Conservation (phyloP, 2,888 invertebrate species). For the Crematogaster levior region DNA sequence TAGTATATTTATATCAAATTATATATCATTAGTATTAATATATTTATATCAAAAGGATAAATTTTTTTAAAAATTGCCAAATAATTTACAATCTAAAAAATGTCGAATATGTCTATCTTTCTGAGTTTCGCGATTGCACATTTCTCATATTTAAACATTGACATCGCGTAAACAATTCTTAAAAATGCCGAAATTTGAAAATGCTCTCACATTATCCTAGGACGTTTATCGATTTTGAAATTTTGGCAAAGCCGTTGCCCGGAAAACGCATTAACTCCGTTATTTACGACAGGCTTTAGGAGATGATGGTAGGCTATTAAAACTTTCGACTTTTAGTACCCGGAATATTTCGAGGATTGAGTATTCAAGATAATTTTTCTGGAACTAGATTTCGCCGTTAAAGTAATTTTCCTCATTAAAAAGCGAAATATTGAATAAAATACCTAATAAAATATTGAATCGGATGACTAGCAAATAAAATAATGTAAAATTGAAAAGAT, state of each 20-base stretch:
- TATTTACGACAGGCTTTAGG: slow-evolving; percentile 29
- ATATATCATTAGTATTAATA: too few species aligned
- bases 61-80: not conserved
- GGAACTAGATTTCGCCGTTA: not conserved
- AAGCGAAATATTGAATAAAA: too few species aligned
- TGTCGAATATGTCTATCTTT: not conserved
- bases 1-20: too few species aligned
- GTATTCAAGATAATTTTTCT: slow-evolving; percentile 39
- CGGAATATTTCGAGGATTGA: slow-evolving; percentile 26
- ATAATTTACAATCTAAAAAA: not conserved
- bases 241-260: slow-evolving; percentile 29
- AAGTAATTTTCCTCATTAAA: not conserved
- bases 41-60: not conserved
- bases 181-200: slow-evolving; percentile 7
- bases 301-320: slow-evolving; percentile 47
- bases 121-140: not conserved
- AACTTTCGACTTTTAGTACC: slow-evolving; percentile 34
- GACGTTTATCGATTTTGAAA: slow-evolving; percentile 25
- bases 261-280: slow-evolving; percentile 41
- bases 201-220: slow-evolving; percentile 9
- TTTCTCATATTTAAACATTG: slow-evolving; percentile 1
- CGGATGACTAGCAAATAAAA: not conserved
- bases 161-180: not conserved
- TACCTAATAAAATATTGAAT: slow-evolving; percentile 27
- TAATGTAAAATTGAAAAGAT: not conserved